phyloP scores from a whole-genome alignment of 1,140 invertebrate species.

The Apis florea region DNA sequence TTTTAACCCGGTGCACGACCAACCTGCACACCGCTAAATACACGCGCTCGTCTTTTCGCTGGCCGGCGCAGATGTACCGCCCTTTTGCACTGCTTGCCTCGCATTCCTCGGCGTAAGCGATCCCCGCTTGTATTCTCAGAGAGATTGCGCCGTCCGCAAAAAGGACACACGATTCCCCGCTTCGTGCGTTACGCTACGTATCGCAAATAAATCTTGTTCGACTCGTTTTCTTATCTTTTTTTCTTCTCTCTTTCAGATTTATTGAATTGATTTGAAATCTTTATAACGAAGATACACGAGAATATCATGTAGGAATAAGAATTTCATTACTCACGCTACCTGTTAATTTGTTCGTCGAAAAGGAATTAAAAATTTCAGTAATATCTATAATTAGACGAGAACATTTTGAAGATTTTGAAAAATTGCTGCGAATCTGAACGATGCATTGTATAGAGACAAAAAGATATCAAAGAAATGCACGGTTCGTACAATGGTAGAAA shows the following conservation, averaged over 20 bases:
- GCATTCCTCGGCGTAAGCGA: slow-evolving; percentile 45
- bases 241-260: too few species aligned
- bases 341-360: not conserved
- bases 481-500: not conserved
- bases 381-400: not conserved
- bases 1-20: slow-evolving; percentile 60
- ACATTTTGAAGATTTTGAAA: not conserved
- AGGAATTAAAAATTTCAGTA: not conserved
- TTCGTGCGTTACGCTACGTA: not conserved
- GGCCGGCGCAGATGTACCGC: slow-evolving; percentile 57
- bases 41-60: slow-evolving; percentile 58
- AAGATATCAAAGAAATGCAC: not conserved
- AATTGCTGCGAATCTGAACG: not conserved
- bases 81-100: slow-evolving; percentile 56
- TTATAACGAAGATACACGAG: not conserved
- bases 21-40: slow-evolving; percentile 52
- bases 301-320: not conserved
- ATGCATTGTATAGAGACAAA: not conserved
- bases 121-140: not conserved
- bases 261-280: not conserved
- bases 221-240: not conserved
- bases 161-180: not conserved
- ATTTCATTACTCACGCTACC: too few species aligned
- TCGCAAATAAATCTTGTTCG: not conserved
- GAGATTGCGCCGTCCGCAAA: not conserved